Percentiles rank a stretch among this genome's conserved stretches.
phyloP scores from a whole-genome alignment of 2,888 invertebrate genomes.

The Latrodectus elegans region DNA sequence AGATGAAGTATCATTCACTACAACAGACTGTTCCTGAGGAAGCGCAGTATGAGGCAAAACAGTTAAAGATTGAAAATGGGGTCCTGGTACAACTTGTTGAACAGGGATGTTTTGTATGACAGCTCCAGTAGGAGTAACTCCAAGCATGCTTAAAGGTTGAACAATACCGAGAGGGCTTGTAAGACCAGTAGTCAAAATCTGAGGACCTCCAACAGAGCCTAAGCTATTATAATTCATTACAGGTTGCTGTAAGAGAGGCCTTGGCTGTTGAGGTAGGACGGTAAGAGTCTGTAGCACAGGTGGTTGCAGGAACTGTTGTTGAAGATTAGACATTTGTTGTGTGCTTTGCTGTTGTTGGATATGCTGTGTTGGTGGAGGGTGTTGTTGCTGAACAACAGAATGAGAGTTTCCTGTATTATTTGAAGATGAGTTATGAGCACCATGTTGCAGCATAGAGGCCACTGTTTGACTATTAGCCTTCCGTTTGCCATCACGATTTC shows the following conservation, averaged over 20 bases:
- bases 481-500: slow-evolving; percentile 78
- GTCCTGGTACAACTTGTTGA: slow-evolving; percentile 70
- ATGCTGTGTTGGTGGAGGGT: background rate
- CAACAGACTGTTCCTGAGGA: slow-evolving; percentile 68
- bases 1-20: slow-evolving; percentile 68
- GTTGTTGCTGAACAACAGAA: slow-evolving; percentile 31
- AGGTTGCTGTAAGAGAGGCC: slow-evolving; percentile 64
- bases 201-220: slow-evolving; percentile 64
- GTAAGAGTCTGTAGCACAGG: slow-evolving; percentile 71
- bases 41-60: slow-evolving; percentile 69
- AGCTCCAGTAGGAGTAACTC: slow-evolving; percentile 68
- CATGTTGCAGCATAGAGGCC: slow-evolving; percentile 77
- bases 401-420: slow-evolving; percentile 35
- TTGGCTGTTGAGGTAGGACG: slow-evolving; percentile 79
- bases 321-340: slow-evolving; percentile 53
- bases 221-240: slow-evolving; percentile 65
- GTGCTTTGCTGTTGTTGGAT: slow-evolving; percentile 48
- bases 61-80: slow-evolving; percentile 69
- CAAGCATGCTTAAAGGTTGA: slow-evolving; percentile 71
- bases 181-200: slow-evolving; percentile 66
- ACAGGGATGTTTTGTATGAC: slow-evolving; percentile 71
- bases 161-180: slow-evolving; percentile 69
- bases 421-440: slow-evolving; percentile 70
- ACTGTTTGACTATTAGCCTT: slow-evolving; percentile 83
- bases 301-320: slow-evolving; percentile 67